Evolutionary conservation across 2,888 invertebrate genomes (phyloP).

Genomic region (Coenonympha arcania): DNA sequence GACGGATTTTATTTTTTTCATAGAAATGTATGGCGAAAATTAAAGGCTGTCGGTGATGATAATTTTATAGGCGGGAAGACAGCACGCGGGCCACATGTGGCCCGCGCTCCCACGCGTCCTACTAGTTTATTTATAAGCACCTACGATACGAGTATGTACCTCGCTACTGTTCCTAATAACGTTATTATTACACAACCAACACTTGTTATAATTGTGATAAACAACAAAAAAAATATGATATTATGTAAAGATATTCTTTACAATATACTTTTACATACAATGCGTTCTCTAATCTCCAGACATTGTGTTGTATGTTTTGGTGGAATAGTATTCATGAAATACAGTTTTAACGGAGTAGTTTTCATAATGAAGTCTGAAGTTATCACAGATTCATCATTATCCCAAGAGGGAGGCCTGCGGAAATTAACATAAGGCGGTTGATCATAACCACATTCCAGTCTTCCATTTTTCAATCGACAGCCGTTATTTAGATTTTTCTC

Average conservation of each 20-base stretch:
- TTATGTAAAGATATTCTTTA: background rate
- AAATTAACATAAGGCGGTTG: slow-evolving; percentile 40
- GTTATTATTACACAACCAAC: too few relatives aligned
- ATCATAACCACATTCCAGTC: slow-evolving; percentile 57
- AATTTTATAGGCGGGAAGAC: too few relatives aligned
- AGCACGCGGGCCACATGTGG: too few relatives aligned
- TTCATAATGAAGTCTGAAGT: background rate
- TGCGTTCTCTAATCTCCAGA: slow-evolving; percentile 40
- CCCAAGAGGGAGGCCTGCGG: slow-evolving; percentile 34
- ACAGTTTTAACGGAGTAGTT: slow-evolving; percentile 2
- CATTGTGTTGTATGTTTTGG: slow-evolving; percentile 31
- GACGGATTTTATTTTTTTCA: too few relatives aligned
- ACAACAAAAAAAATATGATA: background rate
- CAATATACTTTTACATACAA: slow-evolving; percentile 39
- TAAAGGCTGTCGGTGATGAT: too few relatives aligned
- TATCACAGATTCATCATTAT: slow-evolving; percentile 15
- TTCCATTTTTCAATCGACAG: slow-evolving; percentile 48
- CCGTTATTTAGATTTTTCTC: slow-evolving; percentile 36
- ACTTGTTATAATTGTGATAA: too few relatives aligned
- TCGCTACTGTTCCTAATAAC: too few relatives aligned
- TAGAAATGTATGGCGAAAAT: too few relatives aligned
- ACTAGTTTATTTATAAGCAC: too few relatives aligned
- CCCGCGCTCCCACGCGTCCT: too few relatives aligned
- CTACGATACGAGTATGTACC: too few relatives aligned
- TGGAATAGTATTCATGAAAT: slow-evolving; percentile 1